Percentiles rank a stretch among this genome's conserved stretches.
Evolutionary conservation across 2,113 vertebrate genomes (phyloP).

Genomic region (Antigone vipio): DNA sequence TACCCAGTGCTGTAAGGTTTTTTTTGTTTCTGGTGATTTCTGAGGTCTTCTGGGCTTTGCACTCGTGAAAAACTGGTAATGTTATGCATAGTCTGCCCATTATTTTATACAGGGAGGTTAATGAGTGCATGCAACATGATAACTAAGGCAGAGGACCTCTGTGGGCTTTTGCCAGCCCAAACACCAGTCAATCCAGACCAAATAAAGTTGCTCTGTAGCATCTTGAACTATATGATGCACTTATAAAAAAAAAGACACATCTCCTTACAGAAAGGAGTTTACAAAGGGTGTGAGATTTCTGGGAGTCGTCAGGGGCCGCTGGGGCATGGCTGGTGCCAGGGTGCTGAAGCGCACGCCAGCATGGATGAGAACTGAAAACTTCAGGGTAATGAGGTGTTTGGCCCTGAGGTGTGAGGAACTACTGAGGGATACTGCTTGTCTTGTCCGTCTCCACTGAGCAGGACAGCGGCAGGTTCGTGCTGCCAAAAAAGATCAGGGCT

Average conservation of each 20-base stretch:
- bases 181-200: slow-evolving; percentile 22
- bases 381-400: background rate
- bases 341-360: background rate
- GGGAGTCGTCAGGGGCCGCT: fast-evolving
- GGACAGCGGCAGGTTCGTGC: fast-evolving
- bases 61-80: background rate
- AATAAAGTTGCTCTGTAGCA: slow-evolving; percentile 38
- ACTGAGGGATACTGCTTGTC: background rate
- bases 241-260: background rate
- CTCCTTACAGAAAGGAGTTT: background rate
- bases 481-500: background rate
- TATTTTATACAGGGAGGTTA: slow-evolving; percentile 26
- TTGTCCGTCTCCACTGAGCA: fast-evolving
- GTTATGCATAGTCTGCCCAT: background rate
- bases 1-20: background rate
- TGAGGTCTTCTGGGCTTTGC: background rate
- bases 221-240: background rate
- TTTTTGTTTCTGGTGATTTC: background rate
- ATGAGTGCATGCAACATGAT: slow-evolving; percentile 16
- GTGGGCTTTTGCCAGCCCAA: slow-evolving; percentile 37
- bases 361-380: background rate
- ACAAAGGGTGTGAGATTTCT: background rate
- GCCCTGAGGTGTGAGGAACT: background rate
- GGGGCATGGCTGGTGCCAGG: background rate
- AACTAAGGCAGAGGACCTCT: background rate